Evolutionary conservation across 92 coral and sea anemone genomes (phyloP).

Genomic region (Bergia sp.): DNA sequence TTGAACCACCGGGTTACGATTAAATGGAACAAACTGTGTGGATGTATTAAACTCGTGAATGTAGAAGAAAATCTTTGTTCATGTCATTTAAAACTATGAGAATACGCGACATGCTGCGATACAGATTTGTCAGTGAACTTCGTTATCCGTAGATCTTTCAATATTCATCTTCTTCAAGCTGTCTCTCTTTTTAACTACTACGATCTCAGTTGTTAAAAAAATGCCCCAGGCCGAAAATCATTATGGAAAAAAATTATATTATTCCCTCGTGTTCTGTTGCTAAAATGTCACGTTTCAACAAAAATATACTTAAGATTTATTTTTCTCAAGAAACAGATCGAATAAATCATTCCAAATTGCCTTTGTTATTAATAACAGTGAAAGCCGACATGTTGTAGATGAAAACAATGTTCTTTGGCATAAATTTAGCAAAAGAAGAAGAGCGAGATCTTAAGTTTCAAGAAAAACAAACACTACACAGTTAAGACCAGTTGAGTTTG

Average conservation of each 20-base stretch:
- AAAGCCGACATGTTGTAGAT: not conserved
- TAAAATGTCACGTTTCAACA: not conserved
- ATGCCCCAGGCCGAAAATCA: not conserved
- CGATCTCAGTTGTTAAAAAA: not conserved
- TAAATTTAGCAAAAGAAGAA: no score
- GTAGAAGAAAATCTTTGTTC: not conserved
- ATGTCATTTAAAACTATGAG: not conserved
- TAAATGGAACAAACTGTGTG: not conserved
- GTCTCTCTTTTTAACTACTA: slow-evolving; percentile 2
- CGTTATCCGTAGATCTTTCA: slow-evolving; percentile 18
- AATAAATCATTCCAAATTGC: not conserved
- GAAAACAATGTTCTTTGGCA: not conserved
- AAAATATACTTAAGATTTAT: not conserved
- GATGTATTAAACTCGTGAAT: not conserved
- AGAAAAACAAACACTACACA: slow-evolving; percentile 4
- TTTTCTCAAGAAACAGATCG: not conserved
- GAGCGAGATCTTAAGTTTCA: slow-evolving; percentile 8
- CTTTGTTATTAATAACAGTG: not conserved
- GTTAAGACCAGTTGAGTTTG: slow-evolving; percentile 6
- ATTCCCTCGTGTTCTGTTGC: not conserved
- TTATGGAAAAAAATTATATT: not conserved
- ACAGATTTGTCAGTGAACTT: not conserved
- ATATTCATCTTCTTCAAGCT: slow-evolving; percentile 18
- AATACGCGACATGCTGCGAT: no score
- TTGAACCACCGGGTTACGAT: not conserved